Conservation (phyloP, 1,140 invertebrate genomes). For the Drosophila ananassae region DNA sequence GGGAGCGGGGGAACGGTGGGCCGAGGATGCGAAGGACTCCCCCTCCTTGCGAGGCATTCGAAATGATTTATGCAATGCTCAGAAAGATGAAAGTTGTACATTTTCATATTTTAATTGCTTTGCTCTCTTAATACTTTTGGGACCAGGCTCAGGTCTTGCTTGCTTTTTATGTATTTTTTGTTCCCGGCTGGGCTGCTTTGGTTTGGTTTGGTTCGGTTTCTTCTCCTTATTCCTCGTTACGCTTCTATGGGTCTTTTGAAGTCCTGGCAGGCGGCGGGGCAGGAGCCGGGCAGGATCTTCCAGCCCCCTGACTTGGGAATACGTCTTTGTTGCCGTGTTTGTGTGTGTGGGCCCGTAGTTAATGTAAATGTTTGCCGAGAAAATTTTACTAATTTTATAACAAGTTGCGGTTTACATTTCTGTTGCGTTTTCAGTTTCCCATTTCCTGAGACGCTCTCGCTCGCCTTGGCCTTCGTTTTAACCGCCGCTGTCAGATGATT, state of each 20-base stretch:
- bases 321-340: conserved; percentile 2
- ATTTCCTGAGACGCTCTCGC: conserved; percentile 2
- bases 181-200: conserved; percentile 7
- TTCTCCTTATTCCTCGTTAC: conserved; percentile 56
- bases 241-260: conserved; percentile 80
- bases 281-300: neutral
- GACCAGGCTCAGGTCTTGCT: conserved; percentile 53
- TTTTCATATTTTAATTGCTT: conserved; percentile 83
- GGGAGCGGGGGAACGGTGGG: neutral
- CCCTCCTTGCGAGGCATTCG: conserved; percentile 55
- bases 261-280: conserved; percentile 26
- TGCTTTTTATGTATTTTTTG: conserved; percentile 45
- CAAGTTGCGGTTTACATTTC: conserved; percentile 77
- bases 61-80: conserved; percentile 82
- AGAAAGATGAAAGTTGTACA: conserved; percentile 83
- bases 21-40: neutral
- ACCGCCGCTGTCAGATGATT: conserved; percentile 30
- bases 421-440: conserved; percentile 72
- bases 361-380: conserved; percentile 82
- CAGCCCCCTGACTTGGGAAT: conserved; percentile 27
- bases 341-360: conserved; percentile 61
- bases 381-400: conserved; percentile 83
- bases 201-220: conserved; percentile 20
- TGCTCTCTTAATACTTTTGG: conserved; percentile 83
- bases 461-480: neutral